Evolutionary conservation across 2,797 vertebrate genomes (phyloP).

Genomic region (Helarctos malayanus): DNA sequence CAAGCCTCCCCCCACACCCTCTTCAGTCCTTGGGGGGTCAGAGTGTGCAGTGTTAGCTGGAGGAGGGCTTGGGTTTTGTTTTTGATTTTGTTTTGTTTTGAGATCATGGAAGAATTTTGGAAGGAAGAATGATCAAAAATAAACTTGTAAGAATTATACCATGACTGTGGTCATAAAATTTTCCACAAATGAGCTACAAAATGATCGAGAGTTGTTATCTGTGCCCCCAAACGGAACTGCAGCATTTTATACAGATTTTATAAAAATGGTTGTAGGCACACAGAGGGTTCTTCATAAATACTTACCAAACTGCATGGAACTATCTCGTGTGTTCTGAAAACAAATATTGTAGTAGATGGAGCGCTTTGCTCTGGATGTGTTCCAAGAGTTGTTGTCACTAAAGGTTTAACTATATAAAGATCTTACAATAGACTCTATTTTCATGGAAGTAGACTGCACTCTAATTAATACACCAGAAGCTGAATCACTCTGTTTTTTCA

Average conservation of each 20-base stretch:
- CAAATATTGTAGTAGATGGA: neutral
- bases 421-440: conserved; percentile 69
- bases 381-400: conserved; percentile 55
- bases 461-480: conserved; percentile 71
- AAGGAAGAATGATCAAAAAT: conserved; percentile 33
- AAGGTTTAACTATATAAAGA: conserved; percentile 71
- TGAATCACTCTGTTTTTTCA: conserved; percentile 81
- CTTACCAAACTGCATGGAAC: neutral
- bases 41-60: neutral
- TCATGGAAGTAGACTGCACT: conserved; percentile 49
- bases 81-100: conserved; percentile 1
- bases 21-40: neutral
- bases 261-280: neutral
- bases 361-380: neutral
- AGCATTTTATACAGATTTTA: neutral
- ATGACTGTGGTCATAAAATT: neutral
- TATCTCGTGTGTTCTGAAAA: neutral
- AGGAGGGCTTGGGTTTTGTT: neutral
- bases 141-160: conserved; percentile 23
- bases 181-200: neutral
- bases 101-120: conserved; percentile 10
- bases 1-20: neutral
- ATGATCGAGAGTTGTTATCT: neutral
- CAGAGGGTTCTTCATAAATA: neutral
- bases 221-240: neutral